Evolutionary conservation across 2,113 vertebrate species (phyloP).

Genomic region (Ovibos moschatus): DNA sequence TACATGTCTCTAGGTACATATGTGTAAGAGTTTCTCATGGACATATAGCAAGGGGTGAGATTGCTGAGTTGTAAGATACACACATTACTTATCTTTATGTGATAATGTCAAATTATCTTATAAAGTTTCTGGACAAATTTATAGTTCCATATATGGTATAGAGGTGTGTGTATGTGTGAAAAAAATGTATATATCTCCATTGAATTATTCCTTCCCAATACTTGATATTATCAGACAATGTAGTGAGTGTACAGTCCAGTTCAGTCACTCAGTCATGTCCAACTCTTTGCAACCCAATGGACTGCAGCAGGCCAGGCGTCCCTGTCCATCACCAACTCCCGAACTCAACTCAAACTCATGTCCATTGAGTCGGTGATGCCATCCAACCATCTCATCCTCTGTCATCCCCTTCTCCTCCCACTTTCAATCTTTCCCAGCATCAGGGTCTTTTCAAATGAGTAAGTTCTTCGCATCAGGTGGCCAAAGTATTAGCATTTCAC

Average conservation of each 20-base stretch:
- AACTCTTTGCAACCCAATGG: background rate
- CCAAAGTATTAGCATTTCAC: background rate
- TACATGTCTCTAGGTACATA: background rate
- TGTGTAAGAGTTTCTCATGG: background rate
- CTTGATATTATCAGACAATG: background rate
- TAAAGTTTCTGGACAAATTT: background rate
- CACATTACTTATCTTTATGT: background rate
- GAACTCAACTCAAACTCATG: background rate
- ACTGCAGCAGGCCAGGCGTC: background rate
- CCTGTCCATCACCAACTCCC: background rate
- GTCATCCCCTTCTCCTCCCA: background rate
- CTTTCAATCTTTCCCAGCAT: background rate
- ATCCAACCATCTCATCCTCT: background rate
- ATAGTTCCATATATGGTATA: background rate
- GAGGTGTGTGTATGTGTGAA: background rate
- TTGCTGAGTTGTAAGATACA: background rate
- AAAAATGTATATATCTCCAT: background rate
- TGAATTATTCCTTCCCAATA: background rate
- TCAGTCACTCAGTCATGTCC: background rate
- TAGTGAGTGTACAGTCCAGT: background rate
- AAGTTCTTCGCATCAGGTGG: rapidly evolving
- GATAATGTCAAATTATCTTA: background rate
- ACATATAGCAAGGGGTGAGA: background rate
- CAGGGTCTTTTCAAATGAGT: background rate
- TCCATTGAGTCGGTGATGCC: background rate